Evolutionary conservation across 1,140 invertebrate species (phyloP).

Genomic region (Musca vetustissima): DNA sequence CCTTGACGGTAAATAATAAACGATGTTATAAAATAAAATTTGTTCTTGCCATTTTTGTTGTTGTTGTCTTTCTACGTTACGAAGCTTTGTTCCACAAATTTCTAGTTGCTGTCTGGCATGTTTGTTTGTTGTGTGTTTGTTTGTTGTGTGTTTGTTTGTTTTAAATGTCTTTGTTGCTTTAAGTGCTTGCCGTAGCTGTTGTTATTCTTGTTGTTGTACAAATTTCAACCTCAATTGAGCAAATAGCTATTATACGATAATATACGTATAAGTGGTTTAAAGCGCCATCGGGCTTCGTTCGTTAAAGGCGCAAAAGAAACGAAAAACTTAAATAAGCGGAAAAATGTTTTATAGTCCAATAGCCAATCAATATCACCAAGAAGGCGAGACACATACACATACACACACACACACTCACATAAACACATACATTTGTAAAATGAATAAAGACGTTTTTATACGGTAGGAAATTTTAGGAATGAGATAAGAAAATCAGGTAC

Average conservation of each 20-base stretch:
- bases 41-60: neutral
- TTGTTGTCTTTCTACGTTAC: too few relatives aligned
- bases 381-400: neutral
- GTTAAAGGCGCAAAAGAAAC: conserved; percentile 16
- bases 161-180: neutral
- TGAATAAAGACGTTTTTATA: neutral
- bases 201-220: conserved; percentile 4
- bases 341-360: conserved; percentile 22
- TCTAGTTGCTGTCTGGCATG: neutral
- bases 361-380: neutral
- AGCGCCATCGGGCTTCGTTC: conserved; percentile 25
- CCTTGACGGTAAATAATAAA: conserved; percentile 24
- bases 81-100: neutral
- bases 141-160: neutral
- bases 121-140: neutral
- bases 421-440: too few relatives aligned
- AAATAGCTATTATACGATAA: conserved; percentile 50
- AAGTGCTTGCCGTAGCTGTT: neutral
- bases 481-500: neutral
- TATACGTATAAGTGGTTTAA: conserved; percentile 44
- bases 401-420: too few relatives aligned
- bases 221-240: conserved; percentile 56
- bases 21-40: conserved; percentile 20
- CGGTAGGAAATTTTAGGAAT: neutral
- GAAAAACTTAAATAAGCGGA: conserved; percentile 10